Conservation (phyloP, 64 coral and sea anemone genomes). For the Dendronephthya gigantea region DNA sequence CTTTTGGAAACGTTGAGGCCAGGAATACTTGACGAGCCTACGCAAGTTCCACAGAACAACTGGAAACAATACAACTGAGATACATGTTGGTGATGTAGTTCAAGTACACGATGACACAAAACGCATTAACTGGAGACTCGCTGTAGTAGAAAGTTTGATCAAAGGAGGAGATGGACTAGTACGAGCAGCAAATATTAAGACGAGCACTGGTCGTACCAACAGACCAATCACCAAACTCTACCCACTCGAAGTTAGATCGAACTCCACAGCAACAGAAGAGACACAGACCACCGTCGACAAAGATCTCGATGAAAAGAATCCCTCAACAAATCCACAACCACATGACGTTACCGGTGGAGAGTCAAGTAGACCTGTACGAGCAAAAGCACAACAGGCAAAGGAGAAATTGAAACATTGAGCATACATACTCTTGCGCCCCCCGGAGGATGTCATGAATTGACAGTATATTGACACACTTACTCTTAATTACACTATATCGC, state of each 20-base stretch:
- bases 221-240: conserved; percentile 32
- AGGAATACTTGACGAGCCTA: conserved; percentile 20
- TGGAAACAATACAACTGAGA: neutral
- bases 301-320: too few species aligned
- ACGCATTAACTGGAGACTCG: conserved; percentile 21
- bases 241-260: neutral
- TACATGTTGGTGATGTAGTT: conserved; percentile 16
- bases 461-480: neutral
- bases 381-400: neutral
- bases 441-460: neutral
- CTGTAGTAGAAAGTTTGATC: conserved; percentile 20
- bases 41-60: neutral
- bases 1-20: conserved; percentile 24
- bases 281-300: too few species aligned
- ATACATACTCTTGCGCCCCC: neutral
- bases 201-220: conserved; percentile 22
- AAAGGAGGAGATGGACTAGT: conserved; percentile 25
- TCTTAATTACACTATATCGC: neutral
- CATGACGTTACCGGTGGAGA: neutral
- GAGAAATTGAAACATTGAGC: neutral
- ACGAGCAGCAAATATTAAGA: conserved; percentile 31
- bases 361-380: neutral
- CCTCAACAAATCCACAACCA: too few species aligned
- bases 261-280: too few species aligned
- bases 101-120: conserved; percentile 29